These are phyloP conservation scores for Argyra leucocephala DNA, from an alignment of 2,888 invertebrate genomes.

Conservation along the genomic window DNA sequence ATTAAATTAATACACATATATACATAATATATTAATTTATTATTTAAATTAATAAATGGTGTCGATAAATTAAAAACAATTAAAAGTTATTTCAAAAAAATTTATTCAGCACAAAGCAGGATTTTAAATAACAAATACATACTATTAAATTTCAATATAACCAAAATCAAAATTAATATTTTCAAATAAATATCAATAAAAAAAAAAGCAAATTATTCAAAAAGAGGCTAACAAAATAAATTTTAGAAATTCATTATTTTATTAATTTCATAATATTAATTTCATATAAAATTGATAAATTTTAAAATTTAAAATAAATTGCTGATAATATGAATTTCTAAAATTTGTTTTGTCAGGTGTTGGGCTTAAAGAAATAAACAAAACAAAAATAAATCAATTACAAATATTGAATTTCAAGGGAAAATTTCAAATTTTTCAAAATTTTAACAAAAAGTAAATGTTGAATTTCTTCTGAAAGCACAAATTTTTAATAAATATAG, in stretches of 20 bases:
- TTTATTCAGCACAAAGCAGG: too few species aligned
- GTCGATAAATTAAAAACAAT: too few species aligned
- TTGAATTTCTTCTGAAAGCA: neutral
- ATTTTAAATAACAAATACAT: too few species aligned
- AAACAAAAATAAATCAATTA: constrained; percentile 14
- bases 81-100: too few species aligned
- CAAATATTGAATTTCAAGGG: neutral
- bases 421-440: neutral
- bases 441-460: constrained; percentile 7
- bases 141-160: too few species aligned
- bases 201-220: constrained; percentile 4
- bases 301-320: too few species aligned
- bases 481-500: too few species aligned
- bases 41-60: too few species aligned
- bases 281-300: too few species aligned
- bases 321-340: constrained; percentile 17
- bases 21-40: too few species aligned
- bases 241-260: constrained; percentile 24
- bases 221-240: constrained; percentile 39
- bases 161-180: neutral
- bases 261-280: too few species aligned
- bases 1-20: too few species aligned
- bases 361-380: constrained; percentile 29
- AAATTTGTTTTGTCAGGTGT: constrained; percentile 41
- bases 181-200: neutral